phyloP scores from a whole-genome alignment of 2,797 vertebrate genomes.

The Lacerta bilineata region DNA sequence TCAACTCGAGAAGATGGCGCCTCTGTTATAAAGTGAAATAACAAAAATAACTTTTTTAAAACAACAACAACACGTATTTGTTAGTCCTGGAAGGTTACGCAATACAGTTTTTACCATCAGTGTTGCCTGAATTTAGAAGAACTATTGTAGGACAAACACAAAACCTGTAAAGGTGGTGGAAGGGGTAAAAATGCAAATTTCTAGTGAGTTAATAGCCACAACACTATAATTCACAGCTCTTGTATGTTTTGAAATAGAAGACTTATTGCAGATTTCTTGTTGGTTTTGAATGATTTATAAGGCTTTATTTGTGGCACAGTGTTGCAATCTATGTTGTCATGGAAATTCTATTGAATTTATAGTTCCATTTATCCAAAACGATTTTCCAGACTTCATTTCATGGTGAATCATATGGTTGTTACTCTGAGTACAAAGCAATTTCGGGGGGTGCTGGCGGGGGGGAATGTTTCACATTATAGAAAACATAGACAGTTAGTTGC shows the following conservation, averaged over 20 bases:
- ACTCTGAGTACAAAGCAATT: conserved; percentile 84
- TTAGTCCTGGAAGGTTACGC: background rate
- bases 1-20: no score
- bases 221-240: conserved; percentile 72
- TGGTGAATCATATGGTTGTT: conserved; percentile 88
- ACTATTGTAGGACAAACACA: conserved; percentile 37
- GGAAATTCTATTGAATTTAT: conserved; percentile 90
- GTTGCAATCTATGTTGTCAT: conserved; percentile 86
- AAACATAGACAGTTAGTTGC: conserved; percentile 80
- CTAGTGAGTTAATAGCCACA: conserved; percentile 68
- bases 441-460: conserved; percentile 24
- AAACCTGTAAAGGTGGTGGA: conserved; percentile 42
- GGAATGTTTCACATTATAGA: conserved; percentile 80
- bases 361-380: conserved; percentile 87
- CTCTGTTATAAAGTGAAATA: no score
- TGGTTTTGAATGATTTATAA: conserved; percentile 85
- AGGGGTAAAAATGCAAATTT: conserved; percentile 65
- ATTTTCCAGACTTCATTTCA: conserved; percentile 90
- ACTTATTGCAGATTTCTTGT: conserved; percentile 80
- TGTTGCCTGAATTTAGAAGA: conserved; percentile 59
- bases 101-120: conserved; percentile 13
- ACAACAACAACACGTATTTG: no score
- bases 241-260: conserved; percentile 75
- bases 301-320: conserved; percentile 82
- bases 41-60: no score